Evolutionary conservation across 1,140 invertebrate genomes (phyloP).

Genomic region (Sarcophaga peregrina): DNA sequence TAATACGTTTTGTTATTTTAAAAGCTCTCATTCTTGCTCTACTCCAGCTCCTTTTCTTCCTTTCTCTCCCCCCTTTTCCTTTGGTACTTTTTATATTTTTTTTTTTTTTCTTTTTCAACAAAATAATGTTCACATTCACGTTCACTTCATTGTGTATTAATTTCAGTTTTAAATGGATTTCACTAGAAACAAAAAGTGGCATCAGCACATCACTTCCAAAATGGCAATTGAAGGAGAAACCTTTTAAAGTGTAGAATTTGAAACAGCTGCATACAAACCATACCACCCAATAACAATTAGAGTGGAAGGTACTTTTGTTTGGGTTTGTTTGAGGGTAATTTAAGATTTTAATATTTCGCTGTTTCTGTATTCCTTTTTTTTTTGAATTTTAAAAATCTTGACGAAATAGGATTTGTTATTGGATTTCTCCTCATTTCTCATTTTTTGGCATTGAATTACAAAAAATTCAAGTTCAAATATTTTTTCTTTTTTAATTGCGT

Average conservation of each 20-base stretch:
- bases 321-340: too few species aligned
- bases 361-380: too few species aligned
- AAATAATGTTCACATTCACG: too few species aligned
- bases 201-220: not conserved
- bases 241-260: constrained; percentile 40
- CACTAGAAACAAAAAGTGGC: not conserved
- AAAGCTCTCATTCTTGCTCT: not conserved
- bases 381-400: too few species aligned
- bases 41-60: not conserved
- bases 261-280: not conserved
- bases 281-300: not conserved
- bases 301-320: too few species aligned
- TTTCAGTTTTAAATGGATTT: constrained; percentile 37
- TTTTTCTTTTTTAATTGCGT: too few species aligned
- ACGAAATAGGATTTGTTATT: too few species aligned
- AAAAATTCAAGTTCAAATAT: too few species aligned
- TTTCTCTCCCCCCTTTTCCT: not conserved
- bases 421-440: too few species aligned
- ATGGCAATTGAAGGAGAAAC: not conserved
- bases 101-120: not conserved
- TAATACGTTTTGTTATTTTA: constrained; percentile 38
- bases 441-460: too few species aligned
- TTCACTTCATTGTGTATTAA: constrained; percentile 29
- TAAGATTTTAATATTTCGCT: too few species aligned
- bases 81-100: not conserved